Percentiles rank a stretch among this genome's conserved stretches.
phyloP scores from a whole-genome alignment of 2,888 invertebrate species.

The Cephalotes varians region DNA sequence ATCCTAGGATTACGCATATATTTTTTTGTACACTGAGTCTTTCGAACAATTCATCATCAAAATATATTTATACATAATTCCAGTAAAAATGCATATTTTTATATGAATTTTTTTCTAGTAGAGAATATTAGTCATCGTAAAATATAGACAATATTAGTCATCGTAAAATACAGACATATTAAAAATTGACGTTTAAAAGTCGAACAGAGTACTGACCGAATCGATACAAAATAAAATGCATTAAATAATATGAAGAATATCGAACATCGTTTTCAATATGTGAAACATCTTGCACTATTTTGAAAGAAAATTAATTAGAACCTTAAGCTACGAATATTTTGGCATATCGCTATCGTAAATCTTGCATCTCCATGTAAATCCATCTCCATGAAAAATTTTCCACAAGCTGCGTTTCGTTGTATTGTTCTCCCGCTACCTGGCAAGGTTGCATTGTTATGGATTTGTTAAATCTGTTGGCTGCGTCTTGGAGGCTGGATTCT shows the following conservation, averaged over 20 bases:
- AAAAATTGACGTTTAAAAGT: neutral
- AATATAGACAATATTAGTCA: neutral
- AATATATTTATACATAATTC: neutral
- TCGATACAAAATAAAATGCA: neutral
- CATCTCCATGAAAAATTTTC: neutral
- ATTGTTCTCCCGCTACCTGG: slow-evolving; percentile 18
- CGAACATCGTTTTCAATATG: neutral
- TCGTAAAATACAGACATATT: neutral
- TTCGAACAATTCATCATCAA: neutral
- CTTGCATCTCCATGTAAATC: too few relatives aligned
- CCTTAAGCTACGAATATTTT: too few relatives aligned
- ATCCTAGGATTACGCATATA: neutral
- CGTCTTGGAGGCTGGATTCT: neutral
- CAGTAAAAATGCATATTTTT: neutral
- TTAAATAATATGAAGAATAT: neutral
- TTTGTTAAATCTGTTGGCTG: slow-evolving; percentile 14
- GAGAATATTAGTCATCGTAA: neutral
- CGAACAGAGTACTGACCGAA: neutral
- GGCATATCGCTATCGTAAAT: too few relatives aligned
- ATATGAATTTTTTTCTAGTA: neutral
- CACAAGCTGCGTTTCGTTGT: neutral
- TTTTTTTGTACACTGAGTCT: neutral
- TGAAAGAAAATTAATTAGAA: neutral
- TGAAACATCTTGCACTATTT: neutral
- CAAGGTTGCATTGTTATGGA: slow-evolving; percentile 1